Evolutionary conservation across 2,888 invertebrate genomes (phyloP).

Genomic region (Urechis unicinctus): DNA sequence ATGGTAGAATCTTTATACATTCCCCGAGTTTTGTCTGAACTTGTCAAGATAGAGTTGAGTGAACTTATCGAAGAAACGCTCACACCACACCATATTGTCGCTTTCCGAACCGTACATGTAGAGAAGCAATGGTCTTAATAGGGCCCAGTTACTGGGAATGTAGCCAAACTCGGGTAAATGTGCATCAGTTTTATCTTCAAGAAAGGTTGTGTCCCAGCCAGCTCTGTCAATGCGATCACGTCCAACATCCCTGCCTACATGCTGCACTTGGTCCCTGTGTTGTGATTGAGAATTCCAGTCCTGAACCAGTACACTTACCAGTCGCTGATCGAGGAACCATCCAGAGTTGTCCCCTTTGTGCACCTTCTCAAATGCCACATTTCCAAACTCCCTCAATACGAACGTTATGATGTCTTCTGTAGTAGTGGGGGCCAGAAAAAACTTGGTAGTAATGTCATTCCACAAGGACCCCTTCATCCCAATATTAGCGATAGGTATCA

Average conservation of each 20-base stretch:
- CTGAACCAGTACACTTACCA: slow-evolving; percentile 7
- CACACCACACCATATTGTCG: slow-evolving; percentile 4
- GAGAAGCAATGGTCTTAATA: slow-evolving; percentile 3
- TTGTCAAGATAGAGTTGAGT: not conserved
- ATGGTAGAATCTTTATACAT: too few relatives aligned
- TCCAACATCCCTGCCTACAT: slow-evolving; percentile 6
- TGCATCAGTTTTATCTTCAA: slow-evolving; percentile 11
- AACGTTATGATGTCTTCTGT: slow-evolving; percentile 10
- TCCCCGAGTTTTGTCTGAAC: not conserved
- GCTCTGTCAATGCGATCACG: slow-evolving; percentile 12
- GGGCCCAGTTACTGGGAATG: slow-evolving; percentile 2
- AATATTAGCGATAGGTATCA: slow-evolving; percentile 13
- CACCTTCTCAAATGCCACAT: slow-evolving; percentile 6
- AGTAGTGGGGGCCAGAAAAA: slow-evolving; percentile 3
- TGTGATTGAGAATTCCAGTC: not conserved
- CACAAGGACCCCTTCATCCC: slow-evolving; percentile 9
- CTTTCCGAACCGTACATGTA: slow-evolving; percentile 6
- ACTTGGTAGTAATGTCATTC: not conserved
- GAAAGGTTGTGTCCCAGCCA: slow-evolving; percentile 2
- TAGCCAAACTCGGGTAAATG: slow-evolving; percentile 9
- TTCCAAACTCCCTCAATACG: slow-evolving; percentile 12
- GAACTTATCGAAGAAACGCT: slow-evolving; percentile 6
- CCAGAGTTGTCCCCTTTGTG: slow-evolving; percentile 15
- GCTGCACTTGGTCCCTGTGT: slow-evolving; percentile 2
- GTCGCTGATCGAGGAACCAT: slow-evolving; percentile 16